Conservation (phyloP, 2,888 invertebrate species). For the Hypsopygia costalis region DNA sequence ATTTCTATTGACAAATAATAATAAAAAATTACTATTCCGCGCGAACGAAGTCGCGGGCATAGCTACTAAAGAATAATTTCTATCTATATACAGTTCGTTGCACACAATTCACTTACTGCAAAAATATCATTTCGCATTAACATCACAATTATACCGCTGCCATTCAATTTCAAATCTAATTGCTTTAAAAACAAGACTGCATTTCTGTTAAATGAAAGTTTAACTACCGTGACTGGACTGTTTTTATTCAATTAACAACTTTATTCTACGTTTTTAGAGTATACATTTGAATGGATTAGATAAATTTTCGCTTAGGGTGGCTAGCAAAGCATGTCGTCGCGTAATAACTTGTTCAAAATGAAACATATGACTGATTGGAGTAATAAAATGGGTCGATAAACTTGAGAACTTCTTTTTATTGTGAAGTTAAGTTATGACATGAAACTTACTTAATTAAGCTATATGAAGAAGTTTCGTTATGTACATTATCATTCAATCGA, state of each 20-base stretch:
- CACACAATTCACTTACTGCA: background rate
- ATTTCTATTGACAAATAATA: no score
- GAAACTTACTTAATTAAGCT: no score
- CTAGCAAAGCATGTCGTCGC: slow-evolving; percentile 47
- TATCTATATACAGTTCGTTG: no score
- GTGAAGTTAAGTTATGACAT: no score
- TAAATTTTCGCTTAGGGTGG: slow-evolving; percentile 47
- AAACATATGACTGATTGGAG: slow-evolving; percentile 47
- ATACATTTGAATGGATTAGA: slow-evolving; percentile 2
- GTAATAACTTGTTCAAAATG: slow-evolving; percentile 43
- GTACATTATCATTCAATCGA: no score
- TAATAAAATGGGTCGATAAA: slow-evolving; percentile 40
- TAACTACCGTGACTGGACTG: background rate
- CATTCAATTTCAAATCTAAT: slow-evolving; percentile 13
- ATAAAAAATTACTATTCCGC: no score
- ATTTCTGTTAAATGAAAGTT: slow-evolving; percentile 4
- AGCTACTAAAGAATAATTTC: no score
- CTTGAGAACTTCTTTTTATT: slow-evolving; percentile 12
- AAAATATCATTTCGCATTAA: background rate
- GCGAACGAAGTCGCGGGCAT: no score
- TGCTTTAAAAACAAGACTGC: background rate
- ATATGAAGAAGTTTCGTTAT: no score
- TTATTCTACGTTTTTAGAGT: slow-evolving; percentile 16
- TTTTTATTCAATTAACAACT: background rate
- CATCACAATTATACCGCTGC: background rate